Conservation (phyloP, 2,888 invertebrate species). For the Drosophila greeni region DNA sequence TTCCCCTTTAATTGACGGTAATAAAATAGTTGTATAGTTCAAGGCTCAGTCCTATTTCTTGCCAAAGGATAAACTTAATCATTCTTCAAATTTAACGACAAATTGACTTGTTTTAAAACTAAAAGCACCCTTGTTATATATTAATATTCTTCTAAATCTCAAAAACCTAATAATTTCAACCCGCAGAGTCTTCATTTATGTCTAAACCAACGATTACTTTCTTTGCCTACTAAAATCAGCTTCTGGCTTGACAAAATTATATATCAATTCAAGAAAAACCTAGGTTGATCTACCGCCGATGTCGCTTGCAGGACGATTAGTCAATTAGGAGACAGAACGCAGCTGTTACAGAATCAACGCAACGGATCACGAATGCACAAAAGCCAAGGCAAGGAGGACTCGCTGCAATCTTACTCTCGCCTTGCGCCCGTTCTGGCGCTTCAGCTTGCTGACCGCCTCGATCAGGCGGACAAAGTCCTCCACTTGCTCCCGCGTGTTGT, state of each 20-base stretch:
- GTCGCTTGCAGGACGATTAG: slow-evolving; percentile 24
- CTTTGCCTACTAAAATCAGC: no score
- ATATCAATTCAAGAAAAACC: neutral
- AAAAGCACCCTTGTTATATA: neutral
- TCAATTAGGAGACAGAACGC: slow-evolving; percentile 29
- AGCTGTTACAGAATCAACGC: slow-evolving; percentile 37
- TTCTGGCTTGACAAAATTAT: neutral
- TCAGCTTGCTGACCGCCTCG: slow-evolving; percentile 93
- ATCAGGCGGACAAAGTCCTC: slow-evolving; percentile 89
- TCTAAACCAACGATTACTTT: no score
- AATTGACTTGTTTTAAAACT: neutral
- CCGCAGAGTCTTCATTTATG: no score
- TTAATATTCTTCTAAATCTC: neutral
- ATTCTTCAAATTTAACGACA: neutral
- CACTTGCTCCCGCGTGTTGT: slow-evolving; percentile 82
- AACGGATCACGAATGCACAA: slow-evolving; percentile 34
- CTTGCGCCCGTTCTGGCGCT: slow-evolving; percentile 86
- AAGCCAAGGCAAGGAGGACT: slow-evolving; percentile 22
- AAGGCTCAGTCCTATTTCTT: neutral
- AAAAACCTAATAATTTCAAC: neutral
- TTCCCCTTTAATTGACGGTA: no score
- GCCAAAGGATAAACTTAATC: neutral
- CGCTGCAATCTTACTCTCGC: slow-evolving; percentile 83
- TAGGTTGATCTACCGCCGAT: neutral
- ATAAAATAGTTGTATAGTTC: neutral